A percentile compares a stretch with the other conserved stretches of the same genome.
These are phyloP conservation scores for Tamandua tetradactyla DNA, from an alignment of 2,797 vertebrate species.

Conservation along the genomic window DNA sequence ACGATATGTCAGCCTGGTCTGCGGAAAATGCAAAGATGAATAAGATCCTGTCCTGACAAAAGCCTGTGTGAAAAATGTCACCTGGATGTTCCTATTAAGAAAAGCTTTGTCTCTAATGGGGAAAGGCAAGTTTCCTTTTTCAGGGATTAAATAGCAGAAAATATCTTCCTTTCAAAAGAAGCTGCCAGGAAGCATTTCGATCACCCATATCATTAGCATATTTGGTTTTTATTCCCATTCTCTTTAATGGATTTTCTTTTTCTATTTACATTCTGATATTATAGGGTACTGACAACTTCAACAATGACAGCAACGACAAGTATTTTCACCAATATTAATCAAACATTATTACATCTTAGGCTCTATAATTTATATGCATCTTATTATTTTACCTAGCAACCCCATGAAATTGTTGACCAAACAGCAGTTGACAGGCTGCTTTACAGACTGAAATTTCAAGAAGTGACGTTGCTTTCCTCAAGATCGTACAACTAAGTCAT, in stretches of 20 bases:
- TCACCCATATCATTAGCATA: neutral
- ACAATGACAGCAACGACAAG: neutral
- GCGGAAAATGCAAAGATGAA: neutral
- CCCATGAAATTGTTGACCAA: neutral
- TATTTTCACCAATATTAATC: neutral
- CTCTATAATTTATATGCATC: neutral
- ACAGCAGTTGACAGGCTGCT: neutral
- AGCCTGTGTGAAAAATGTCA: neutral
- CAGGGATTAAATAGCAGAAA: neutral
- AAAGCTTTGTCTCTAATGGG: neutral
- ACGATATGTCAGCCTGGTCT: neutral
- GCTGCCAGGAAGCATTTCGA: neutral
- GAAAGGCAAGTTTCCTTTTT: neutral
- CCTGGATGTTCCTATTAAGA: neutral
- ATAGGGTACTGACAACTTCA: neutral
- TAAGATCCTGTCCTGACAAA: neutral
- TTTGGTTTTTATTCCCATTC: neutral
- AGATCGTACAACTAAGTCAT: neutral
- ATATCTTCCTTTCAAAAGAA: neutral
- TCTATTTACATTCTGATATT: neutral
- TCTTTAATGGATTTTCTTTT: neutral
- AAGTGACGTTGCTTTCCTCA: neutral
- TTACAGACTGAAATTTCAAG: neutral
- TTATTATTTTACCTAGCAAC: neutral
- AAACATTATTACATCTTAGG: neutral